Base-by-base conservation (phyloP, 2,113 vertebrate species). In the Ceyx margarethae region DNA sequence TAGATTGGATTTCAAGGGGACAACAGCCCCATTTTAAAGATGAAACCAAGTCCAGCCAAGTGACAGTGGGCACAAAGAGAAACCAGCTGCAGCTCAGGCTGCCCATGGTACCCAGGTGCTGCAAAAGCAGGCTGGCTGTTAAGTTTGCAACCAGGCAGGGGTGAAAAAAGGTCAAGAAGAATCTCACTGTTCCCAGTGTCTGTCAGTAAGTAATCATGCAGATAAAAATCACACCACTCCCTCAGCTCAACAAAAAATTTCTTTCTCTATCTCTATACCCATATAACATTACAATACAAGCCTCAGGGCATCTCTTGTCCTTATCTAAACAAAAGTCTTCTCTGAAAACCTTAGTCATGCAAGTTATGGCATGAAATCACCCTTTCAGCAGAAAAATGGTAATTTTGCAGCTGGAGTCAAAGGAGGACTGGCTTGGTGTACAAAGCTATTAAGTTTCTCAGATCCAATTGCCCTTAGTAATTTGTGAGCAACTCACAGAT, bases 251-350 rank as follows among this genome's bases (percentile, higher is more conserved):
- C 92, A 96, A 94, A 95, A 95, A 94, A 94, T 37, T 62, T 81
- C 79, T 78, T 94, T 91, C 77, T 68, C 60, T 92, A 93, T 95
- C 91, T 95, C 69, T 95, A 82, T 89, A 95, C 87, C 91, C 95
- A 75, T 93, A 92, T 85, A 96, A 87, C 94, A 95, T 93, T 94
- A 94, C 95, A 96, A 95, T 95, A 94, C 75, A 85, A 93, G 96
- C 96, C 94, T 93, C 84, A 37, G 94, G 96, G 95, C 91, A 95
- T 93, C 79, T 95, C 94, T 96, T 96, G 94, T 94, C 92, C 94
- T 96, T 96, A 96, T 96, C 95, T 95, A 95, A 97, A 97, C 96
- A 97, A 96, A 97, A 96, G 95, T 92, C 79, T 92, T 72, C 69
- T 94, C 94, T 96, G 93, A 86, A 96, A 96, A 94, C 90, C 95